phyloP scores from a whole-genome alignment of 2,113 vertebrate genomes.

The Channa argus region DNA sequence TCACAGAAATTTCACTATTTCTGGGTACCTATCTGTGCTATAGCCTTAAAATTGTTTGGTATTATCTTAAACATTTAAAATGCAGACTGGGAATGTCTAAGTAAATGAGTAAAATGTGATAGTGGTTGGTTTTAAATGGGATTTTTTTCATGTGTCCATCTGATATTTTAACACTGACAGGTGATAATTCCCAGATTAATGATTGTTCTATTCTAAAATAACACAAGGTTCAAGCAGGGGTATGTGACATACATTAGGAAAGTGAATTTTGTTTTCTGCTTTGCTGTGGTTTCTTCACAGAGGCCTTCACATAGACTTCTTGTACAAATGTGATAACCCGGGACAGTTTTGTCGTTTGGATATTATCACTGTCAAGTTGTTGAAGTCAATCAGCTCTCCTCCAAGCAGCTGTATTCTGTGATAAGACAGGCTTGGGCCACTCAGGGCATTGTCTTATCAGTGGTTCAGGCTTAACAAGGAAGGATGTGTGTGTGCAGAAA shows the following conservation, averaged over 20 bases:
- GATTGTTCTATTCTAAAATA: neutral
- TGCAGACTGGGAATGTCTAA: no score
- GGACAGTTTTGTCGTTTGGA: constrained; percentile 25
- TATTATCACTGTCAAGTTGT: constrained; percentile 37
- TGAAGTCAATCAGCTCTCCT: constrained; percentile 41
- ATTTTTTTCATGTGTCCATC: no score
- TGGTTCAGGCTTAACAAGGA: constrained; percentile 41
- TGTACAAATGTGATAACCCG: neutral
- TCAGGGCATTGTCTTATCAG: constrained; percentile 66
- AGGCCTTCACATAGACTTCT: constrained; percentile 6
- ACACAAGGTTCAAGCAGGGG: neutral
- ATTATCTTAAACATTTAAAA: no score
- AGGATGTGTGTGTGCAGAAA: constrained; percentile 50
- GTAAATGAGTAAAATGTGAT: no score
- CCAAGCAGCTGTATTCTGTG: constrained; percentile 61
- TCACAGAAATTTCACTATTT: no score
- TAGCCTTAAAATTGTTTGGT: no score
- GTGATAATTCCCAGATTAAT: neutral
- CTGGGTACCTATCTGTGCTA: no score
- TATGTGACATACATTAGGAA: neutral
- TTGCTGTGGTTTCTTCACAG: neutral
- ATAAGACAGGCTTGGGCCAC: constrained; percentile 57
- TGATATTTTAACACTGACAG: no score
- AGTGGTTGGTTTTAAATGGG: no score
- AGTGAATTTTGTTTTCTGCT: neutral